A percentile compares a stretch with the other conserved stretches of the same genome.
These are phyloP conservation scores for Macrochelys suwanniensis DNA, from an alignment of 2,797 vertebrate genomes.

Conservation along the genomic window DNA sequence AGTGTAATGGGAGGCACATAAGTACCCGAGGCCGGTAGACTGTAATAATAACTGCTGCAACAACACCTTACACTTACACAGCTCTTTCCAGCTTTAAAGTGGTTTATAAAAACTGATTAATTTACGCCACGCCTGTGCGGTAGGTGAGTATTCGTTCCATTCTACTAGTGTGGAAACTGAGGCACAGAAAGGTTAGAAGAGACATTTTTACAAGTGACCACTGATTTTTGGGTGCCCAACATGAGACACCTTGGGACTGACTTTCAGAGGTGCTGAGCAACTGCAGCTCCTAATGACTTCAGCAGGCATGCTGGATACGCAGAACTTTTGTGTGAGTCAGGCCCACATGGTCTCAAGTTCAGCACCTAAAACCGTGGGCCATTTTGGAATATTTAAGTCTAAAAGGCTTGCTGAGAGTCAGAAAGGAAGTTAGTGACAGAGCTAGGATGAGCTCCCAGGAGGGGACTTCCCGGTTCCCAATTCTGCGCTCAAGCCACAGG, in stretches of 20 bases:
- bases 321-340: conserved; percentile 36
- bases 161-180: not conserved
- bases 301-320: not conserved
- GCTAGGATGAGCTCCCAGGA: conserved; percentile 14
- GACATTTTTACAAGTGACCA: not conserved
- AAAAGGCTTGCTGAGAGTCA: conserved; percentile 4
- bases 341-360: not conserved
- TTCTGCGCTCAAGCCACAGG: conserved; percentile 41
- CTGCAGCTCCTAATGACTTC: not conserved
- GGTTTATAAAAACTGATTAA: not conserved
- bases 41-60: not conserved
- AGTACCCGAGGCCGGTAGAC: not conserved
- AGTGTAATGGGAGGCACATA: not conserved
- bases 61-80: not conserved
- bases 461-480: not conserved
- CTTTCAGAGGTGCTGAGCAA: fast-evolving
- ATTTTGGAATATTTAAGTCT: conserved; percentile 20
- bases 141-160: not conserved
- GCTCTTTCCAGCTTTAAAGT: not conserved
- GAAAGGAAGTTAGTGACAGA: conserved; percentile 19
- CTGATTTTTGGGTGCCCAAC: not conserved
- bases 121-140: not conserved
- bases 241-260: not conserved
- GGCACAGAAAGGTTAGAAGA: not conserved
- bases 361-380: conserved; percentile 17